Base-by-base conservation (phyloP, 1,140 invertebrate species). In the Drosophila pruinosa region DNA sequence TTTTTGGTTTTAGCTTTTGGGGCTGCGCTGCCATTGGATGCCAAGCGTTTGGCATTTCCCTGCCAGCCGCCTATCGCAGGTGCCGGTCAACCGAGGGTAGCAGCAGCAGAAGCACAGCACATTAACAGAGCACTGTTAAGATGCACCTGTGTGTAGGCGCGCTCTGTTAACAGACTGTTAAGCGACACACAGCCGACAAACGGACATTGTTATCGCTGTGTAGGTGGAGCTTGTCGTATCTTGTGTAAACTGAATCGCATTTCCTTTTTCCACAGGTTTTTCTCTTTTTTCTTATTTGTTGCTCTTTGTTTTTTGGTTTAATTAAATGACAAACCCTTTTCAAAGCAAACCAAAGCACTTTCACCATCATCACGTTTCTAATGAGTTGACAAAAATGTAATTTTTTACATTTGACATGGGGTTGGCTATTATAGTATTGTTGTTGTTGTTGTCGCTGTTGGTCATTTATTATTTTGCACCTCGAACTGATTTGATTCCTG, bases 51-150 rank as follows among this genome's bases (percentile, higher is more conserved):
- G 43, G 63, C 38, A 31, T 38, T 67, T 53, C 31, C 10, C 63
- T 50, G 70, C 45, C 63, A 75, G 82, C 82, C 75, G 78, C 81
- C 81, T 86, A 86, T 86, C 81, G 86, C 81, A 86, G 81, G 82
- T 88, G 81, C 78, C 67, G 61, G 34, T 47, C 38, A 59, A 57
- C 57, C 65, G 63, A 73, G 63, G 63, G 63, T 69, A 69, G 52
- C 59, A 50, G 53, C 61, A 6, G 22, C 62, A 47, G 48, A 34
- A 67, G 17, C 17, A 4, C 28, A 5, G 45, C n/a, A n/a, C n/a
- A n/a, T 61, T 71, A 72, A 72, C 71, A 73, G 71, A 34, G 41
- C 48, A 6, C 63, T 72, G 70, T 72, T 61, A 68, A 31, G 7
- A 8, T 21, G 43, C 70, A 72, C 70, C 70, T 72, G 70, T 72